Evolutionary conservation across 2,888 invertebrate species (phyloP).

Genomic region (Tiliacea citrago): DNA sequence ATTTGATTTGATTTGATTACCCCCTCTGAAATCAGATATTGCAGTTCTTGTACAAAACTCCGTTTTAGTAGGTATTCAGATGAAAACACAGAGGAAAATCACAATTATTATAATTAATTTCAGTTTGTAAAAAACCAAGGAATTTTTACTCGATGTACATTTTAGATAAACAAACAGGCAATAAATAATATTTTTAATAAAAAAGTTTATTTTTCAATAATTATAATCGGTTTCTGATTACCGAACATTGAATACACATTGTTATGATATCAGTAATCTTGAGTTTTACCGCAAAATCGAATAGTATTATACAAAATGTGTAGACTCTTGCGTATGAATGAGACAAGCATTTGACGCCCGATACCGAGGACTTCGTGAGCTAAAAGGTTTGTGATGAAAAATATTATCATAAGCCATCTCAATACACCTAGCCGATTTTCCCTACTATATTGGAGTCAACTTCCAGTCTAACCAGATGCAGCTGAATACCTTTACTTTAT

Average conservation of each 20-base stretch:
- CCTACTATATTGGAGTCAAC: too few species aligned
- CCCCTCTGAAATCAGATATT: too few species aligned
- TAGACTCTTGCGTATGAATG: conserved; percentile 25
- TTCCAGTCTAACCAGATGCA: too few species aligned
- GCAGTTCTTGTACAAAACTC: too few species aligned
- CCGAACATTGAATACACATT: conserved; percentile 53
- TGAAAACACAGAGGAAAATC: too few species aligned
- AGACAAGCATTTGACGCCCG: not conserved
- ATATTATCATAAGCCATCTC: too few species aligned
- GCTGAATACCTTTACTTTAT: too few species aligned
- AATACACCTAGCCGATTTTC: too few species aligned
- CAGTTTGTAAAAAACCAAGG: conserved; percentile 9
- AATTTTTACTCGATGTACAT: conserved; percentile 25
- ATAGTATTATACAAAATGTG: conserved; percentile 23
- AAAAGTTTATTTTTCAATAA: conserved; percentile 44
- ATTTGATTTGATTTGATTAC: too few species aligned
- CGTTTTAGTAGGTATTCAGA: too few species aligned
- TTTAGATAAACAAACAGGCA: conserved; percentile 42
- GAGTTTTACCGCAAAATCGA: conserved; percentile 53
- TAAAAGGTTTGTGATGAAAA: not conserved
- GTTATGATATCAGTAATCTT: conserved; percentile 59
- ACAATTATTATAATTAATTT: not conserved
- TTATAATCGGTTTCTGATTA: conserved; percentile 55
- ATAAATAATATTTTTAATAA: conserved; percentile 41
- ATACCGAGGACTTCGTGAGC: too few species aligned